Evolutionary conservation across 2,888 invertebrate species (phyloP), one percentile per base, ranked within the genome.

Genomic region (Chrysomela aeneicollis): DNA sequence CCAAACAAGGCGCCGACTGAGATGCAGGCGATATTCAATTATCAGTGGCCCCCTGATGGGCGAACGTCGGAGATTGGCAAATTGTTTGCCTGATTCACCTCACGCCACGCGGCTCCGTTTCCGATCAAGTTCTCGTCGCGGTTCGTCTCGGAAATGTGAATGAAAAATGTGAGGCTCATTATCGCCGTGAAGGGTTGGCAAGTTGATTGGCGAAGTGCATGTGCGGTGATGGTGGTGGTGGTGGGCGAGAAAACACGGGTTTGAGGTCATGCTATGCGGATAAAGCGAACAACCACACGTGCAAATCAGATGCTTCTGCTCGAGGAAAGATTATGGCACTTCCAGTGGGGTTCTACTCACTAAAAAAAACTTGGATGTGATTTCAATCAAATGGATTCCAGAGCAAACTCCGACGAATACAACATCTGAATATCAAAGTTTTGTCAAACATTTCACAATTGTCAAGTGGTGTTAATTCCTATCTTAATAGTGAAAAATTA

Each of bases 1-100:
- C n/a, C 42, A 42, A 42, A 42, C 42, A 42, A 42, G 9, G 42
- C 42, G 42, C 42, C 42, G 42, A 42, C 42, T 12, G 42, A 42
- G 42, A 42, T 42, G 42, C 42, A 42, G 42, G 42, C 42, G 42
- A 42, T 42, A 42, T 42, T 42, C 42, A 42, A 42, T 42, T 42
- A 42, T 42, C 42, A 5, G n/a, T 15, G 10, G 6, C 42, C 42
- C 42, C 42, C 42, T 12, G 42, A 42, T 42, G 42, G n/a, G 42
- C 15, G 8, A 8, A 15, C 42, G 42, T 42, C 42, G 2, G 15
- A n/a, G 42, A 42, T 15, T 42, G n/a, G 42, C 42, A 42, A 42
- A 42, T 42, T 42, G 42, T n/a, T 42, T 42, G 42, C 15, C n/a
- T 42, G 42, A 42, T 42, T 42, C 15, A 15, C 2, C 15, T 42